Evolutionary conservation across 2,113 vertebrate genomes (phyloP).

Genomic region (Agapornis roseicollis): DNA sequence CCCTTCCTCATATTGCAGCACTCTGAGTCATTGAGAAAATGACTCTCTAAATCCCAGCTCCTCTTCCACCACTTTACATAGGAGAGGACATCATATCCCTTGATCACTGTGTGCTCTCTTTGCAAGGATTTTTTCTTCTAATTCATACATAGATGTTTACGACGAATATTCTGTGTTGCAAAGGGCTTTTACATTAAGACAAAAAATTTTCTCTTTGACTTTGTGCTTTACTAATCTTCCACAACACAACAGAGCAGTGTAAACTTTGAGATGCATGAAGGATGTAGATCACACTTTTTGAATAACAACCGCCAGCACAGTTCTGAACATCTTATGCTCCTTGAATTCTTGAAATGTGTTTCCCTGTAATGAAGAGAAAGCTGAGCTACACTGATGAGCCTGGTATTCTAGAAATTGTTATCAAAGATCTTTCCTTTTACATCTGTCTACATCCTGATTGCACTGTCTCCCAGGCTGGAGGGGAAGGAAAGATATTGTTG

Average conservation of each 20-base stretch:
- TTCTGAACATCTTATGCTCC: not conserved
- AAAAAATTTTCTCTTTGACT: not conserved
- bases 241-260: not conserved
- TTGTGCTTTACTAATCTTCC: not conserved
- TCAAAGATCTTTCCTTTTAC: not conserved
- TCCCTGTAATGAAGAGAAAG: not conserved
- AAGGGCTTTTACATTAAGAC: not conserved
- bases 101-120: not conserved
- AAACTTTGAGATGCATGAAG: not conserved
- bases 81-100: not conserved
- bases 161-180: not conserved
- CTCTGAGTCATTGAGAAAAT: not conserved
- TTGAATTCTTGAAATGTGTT: not conserved
- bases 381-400: not conserved
- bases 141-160: not conserved
- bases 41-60: not conserved
- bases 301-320: not conserved
- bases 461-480: not conserved
- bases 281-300: not conserved
- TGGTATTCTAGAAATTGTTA: not conserved
- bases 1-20: not conserved
- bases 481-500: not conserved
- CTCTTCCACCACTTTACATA: not conserved
- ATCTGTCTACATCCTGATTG: not conserved
- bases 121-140: not conserved